Conservation (phyloP, 2,888 invertebrate species). For the Elegia similella region DNA sequence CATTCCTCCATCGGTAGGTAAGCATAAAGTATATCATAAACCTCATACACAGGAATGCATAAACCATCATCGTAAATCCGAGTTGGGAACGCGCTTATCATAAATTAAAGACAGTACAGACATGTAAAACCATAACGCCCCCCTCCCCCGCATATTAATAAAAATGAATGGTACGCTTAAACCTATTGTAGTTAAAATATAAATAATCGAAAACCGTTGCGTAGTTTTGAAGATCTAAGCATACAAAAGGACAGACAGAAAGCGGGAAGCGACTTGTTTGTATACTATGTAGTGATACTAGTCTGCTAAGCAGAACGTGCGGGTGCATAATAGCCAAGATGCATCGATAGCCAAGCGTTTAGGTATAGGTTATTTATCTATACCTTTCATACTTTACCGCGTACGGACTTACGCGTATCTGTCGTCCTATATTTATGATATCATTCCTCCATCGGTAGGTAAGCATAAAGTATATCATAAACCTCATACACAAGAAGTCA, state of each 20-base stretch:
- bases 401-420: slow-evolving; percentile 6
- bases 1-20: neutral
- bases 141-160: no score
- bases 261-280: no score
- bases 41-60: no score
- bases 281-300: no score
- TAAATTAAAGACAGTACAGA: neutral
- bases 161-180: no score
- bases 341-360: neutral
- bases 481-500: neutral
- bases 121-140: neutral
- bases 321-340: no score
- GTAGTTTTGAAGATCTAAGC: no score
- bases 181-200: no score
- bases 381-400: neutral
- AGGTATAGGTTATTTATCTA: neutral
- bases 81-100: slow-evolving; percentile 3
- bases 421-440: slow-evolving; percentile 14
- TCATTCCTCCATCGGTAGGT: slow-evolving; percentile 1
- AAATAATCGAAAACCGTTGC: no score
- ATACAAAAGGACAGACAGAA: no score
- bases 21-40: slow-evolving; percentile 10
- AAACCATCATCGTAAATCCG: slow-evolving; percentile 3
- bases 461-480: slow-evolving; percentile 9
- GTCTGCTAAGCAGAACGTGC: no score